Conservation (phyloP, 1,140 invertebrate genomes). For the Heliconius nattereri region DNA sequence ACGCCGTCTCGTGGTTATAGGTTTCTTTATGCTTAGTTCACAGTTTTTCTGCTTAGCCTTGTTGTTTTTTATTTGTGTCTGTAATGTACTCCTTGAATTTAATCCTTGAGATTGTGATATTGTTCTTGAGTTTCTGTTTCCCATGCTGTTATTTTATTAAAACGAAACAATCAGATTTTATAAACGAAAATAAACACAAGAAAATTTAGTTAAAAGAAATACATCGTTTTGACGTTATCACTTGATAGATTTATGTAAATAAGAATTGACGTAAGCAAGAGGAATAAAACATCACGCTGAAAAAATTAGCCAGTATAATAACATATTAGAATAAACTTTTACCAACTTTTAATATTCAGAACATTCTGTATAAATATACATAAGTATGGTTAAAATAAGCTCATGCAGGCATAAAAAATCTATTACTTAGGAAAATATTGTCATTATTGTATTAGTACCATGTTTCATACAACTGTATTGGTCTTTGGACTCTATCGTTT, state of each 20-base stretch:
- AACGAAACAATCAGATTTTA: background rate
- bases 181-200: background rate
- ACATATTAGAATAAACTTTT: background rate
- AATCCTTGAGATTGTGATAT: constrained; percentile 8
- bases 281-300: background rate
- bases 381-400: too few species aligned
- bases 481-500: too few species aligned
- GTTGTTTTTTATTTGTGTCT: constrained; percentile 13
- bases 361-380: too few species aligned
- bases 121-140: constrained; percentile 39
- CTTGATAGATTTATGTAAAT: constrained; percentile 11
- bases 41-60: constrained; percentile 28
- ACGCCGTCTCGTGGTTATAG: constrained; percentile 17
- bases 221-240: constrained; percentile 16
- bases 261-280: background rate
- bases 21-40: constrained; percentile 25
- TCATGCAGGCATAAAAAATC: too few species aligned
- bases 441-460: too few species aligned
- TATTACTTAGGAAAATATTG: too few species aligned
- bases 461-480: too few species aligned
- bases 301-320: background rate
- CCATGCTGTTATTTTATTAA: constrained; percentile 32
- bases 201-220: constrained; percentile 17
- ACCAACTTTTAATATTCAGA: too few species aligned
- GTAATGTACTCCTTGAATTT: constrained; percentile 12